phyloP scores from a whole-genome alignment of 2,113 vertebrate genomes.

The Boulengeromyrus knoepffleri region DNA sequence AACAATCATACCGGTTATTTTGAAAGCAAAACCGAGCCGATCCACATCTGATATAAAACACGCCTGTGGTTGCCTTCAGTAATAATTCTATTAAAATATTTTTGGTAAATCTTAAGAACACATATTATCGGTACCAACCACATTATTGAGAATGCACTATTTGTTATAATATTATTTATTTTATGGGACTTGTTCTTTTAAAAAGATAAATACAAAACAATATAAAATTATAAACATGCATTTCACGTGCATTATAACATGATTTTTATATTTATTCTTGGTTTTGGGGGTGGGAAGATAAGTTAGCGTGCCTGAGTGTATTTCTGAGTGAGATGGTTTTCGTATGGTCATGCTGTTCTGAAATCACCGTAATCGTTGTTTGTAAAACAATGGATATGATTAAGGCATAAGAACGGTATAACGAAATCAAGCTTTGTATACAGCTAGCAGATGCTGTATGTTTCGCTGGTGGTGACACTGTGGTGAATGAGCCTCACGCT shows the following conservation, averaged over 20 bases:
- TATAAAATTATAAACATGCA: neutral
- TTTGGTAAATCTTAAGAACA: neutral
- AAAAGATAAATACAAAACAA: neutral
- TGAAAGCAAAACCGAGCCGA: neutral
- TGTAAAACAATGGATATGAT: neutral
- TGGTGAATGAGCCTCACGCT: neutral
- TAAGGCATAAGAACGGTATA: neutral
- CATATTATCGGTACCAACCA: neutral
- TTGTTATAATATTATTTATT: neutral
- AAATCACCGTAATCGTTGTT: neutral
- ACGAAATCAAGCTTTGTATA: neutral
- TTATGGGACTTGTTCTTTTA: neutral
- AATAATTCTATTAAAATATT: neutral
- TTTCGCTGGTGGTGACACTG: neutral
- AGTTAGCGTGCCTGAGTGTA: neutral
- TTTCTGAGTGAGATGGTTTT: neutral
- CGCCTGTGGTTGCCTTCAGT: neutral
- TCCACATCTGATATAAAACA: neutral
- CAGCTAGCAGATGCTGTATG: neutral
- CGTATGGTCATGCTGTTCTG: neutral
- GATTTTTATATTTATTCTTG: neutral
- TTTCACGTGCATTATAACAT: neutral
- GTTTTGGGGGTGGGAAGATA: neutral
- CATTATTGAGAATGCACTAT: no score
- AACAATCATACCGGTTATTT: neutral